A percentile compares a stretch with the other conserved stretches of the same genome.
phyloP scores from a whole-genome alignment of 2,888 invertebrate species.

The Sminthurides aquaticus region DNA sequence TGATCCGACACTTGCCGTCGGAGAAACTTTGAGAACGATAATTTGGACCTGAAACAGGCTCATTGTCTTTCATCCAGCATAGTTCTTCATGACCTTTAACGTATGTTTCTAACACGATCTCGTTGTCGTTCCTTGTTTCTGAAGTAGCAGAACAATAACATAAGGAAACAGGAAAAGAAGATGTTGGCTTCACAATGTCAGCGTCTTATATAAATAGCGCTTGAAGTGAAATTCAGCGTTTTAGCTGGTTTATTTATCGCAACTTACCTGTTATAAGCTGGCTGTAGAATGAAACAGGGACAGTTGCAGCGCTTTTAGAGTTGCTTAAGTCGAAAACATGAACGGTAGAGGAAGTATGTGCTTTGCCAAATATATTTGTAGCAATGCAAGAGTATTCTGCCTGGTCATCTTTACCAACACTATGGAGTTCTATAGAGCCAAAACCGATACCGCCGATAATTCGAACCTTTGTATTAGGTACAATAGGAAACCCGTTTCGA shows the following conservation, averaged over 20 bases:
- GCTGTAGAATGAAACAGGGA: slow-evolving; percentile 21
- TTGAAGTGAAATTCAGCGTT: no score
- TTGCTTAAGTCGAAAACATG: slow-evolving; percentile 17
- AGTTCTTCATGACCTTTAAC: slow-evolving; percentile 25
- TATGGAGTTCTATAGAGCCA: slow-evolving; percentile 20
- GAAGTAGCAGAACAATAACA: neutral
- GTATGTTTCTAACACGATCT: slow-evolving; percentile 23
- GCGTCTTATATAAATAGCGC: no score
- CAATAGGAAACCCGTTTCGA: slow-evolving; percentile 22
- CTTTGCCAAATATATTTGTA: slow-evolving; percentile 17
- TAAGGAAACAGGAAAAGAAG: no score
- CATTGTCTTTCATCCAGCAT: slow-evolving; percentile 21
- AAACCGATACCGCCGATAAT: slow-evolving; percentile 21
- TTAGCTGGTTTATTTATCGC: no score
- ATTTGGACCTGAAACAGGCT: slow-evolving; percentile 13
- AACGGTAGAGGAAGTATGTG: slow-evolving; percentile 18
- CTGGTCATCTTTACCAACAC: slow-evolving; percentile 22
- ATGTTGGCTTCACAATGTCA: no score
- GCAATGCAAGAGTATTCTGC: slow-evolving; percentile 22
- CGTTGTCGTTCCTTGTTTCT: slow-evolving; percentile 20
- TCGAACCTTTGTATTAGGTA: slow-evolving; percentile 16
- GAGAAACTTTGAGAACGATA: slow-evolving; percentile 7
- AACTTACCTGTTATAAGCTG: slow-evolving; percentile 19
- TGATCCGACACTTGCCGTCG: slow-evolving; percentile 21
- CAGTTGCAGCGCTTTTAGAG: slow-evolving; percentile 6